These are phyloP conservation scores for Numida meleagris DNA, from an alignment of 2,113 vertebrate species.

Conservation along the genomic window DNA sequence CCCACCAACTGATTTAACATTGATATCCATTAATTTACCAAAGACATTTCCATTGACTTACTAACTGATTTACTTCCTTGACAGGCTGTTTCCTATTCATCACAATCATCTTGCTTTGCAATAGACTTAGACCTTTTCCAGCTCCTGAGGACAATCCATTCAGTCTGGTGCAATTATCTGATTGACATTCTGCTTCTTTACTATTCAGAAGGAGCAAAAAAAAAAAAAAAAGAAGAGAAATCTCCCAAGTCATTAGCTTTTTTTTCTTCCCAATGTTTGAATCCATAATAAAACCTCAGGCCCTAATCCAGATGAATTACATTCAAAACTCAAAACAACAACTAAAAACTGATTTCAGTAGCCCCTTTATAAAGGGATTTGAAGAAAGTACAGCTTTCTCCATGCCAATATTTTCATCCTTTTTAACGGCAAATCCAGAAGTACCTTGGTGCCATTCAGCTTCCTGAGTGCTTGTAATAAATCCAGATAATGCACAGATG, in stretches of 20 bases:
- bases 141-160: conserved; percentile 42
- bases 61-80: conserved; percentile 56
- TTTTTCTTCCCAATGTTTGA: neutral
- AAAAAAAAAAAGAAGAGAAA: conserved; percentile 32
- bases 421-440: neutral
- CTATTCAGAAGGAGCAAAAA: neutral
- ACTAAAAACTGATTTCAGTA: neutral
- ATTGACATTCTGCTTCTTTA: conserved; percentile 35
- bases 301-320: neutral
- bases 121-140: conserved; percentile 61
- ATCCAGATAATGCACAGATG: neutral
- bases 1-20: conserved; percentile 43
- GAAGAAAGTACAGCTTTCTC: neutral
- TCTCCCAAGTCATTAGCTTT: neutral
- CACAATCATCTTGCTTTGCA: conserved; percentile 59
- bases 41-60: conserved; percentile 52
- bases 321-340: conserved; percentile 1
- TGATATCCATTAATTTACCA: conserved; percentile 54
- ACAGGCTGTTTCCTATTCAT: conserved; percentile 67
- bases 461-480: neutral
- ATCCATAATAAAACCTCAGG: neutral
- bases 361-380: neutral
- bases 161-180: conserved; percentile 55
- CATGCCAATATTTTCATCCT: neutral
- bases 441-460: neutral